phyloP scores from a whole-genome alignment of 2,113 vertebrate genomes.

The Gila orcuttii region DNA sequence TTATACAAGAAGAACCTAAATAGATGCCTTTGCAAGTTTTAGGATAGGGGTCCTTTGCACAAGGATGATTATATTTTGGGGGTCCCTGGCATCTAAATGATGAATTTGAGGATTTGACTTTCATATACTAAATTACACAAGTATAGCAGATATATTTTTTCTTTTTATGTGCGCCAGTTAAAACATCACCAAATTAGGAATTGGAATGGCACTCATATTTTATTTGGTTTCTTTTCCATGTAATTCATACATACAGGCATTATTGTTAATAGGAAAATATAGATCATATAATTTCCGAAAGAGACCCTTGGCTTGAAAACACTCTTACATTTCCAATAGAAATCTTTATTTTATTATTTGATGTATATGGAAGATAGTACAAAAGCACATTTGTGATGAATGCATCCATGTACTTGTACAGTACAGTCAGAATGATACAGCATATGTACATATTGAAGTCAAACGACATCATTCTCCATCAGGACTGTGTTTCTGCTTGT shows the following conservation, averaged over 20 bases:
- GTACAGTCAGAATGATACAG: conserved; percentile 14
- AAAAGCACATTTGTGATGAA: not conserved
- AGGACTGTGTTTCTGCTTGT: not conserved
- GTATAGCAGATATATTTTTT: not conserved
- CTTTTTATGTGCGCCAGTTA: not conserved
- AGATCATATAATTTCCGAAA: not conserved
- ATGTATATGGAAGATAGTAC: not conserved
- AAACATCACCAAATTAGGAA: not conserved
- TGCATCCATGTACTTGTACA: not conserved
- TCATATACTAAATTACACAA: too few species aligned
- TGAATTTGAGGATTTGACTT: too few species aligned
- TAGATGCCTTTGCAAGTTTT: too few species aligned
- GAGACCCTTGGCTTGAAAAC: not conserved
- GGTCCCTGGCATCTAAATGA: too few species aligned
- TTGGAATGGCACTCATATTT: not conserved
- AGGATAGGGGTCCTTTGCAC: too few species aligned
- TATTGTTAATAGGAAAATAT: not conserved
- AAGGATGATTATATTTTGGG: too few species aligned
- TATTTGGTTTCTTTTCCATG: not conserved
- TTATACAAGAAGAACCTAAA: not conserved
- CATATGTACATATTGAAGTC: not conserved
- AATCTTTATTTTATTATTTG: not conserved
- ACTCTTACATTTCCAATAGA: not conserved
- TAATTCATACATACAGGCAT: not conserved
- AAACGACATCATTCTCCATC: not conserved